Conservation (phyloP, 2,888 invertebrate genomes). For the Ditylenchus weischeri region DNA sequence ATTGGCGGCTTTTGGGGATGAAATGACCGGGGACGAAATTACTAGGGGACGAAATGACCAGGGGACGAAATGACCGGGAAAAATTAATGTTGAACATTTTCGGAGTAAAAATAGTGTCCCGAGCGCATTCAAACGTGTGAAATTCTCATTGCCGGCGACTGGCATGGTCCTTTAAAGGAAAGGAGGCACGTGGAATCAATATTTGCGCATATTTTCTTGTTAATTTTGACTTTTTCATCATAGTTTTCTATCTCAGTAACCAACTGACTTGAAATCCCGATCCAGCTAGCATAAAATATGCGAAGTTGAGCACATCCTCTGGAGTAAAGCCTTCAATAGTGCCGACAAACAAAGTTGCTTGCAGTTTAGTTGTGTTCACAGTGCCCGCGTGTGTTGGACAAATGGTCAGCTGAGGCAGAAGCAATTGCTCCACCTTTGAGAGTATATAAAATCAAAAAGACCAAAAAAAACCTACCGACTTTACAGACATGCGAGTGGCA, state of each 20-base stretch:
- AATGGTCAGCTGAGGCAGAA: slow-evolving; percentile 34
- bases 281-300: slow-evolving; percentile 32
- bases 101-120: too few species aligned
- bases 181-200: too few species aligned
- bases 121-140: too few species aligned
- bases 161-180: too few species aligned
- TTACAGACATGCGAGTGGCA: slow-evolving; percentile 17
- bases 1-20: too few species aligned
- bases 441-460: background rate
- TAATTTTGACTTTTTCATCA: too few species aligned
- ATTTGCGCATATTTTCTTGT: too few species aligned
- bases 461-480: background rate
- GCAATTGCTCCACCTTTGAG: slow-evolving; percentile 23
- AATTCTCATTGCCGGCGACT: too few species aligned
- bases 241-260: background rate
- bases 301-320: slow-evolving; percentile 29
- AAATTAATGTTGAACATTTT: too few species aligned
- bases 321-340: slow-evolving; percentile 4
- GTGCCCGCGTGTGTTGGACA: slow-evolving; percentile 31
- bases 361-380: slow-evolving; percentile 21
- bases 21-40: too few species aligned
- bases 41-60: too few species aligned
- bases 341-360: slow-evolving; percentile 19
- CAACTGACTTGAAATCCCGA: slow-evolving; percentile 33
- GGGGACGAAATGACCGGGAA: too few species aligned